phyloP scores from a whole-genome alignment of 2,113 vertebrate species.

The Machaerirhynchus nigripectus region DNA sequence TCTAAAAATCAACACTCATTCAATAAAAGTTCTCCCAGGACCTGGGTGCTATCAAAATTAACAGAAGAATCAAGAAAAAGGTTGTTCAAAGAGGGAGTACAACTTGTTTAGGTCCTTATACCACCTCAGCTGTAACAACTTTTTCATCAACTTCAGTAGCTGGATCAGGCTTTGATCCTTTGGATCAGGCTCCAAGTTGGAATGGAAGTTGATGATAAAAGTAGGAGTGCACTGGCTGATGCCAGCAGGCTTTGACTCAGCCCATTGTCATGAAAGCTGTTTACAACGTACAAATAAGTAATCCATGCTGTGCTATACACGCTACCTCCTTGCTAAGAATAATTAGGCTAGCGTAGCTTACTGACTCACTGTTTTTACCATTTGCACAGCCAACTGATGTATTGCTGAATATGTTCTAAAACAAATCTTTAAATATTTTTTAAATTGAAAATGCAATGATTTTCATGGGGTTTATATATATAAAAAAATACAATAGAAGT shows the following conservation, averaged over 20 bases:
- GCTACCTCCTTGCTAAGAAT: not conserved
- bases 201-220: not conserved
- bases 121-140: not conserved
- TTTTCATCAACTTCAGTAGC: not conserved
- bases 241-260: not conserved
- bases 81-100: not conserved
- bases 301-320: not conserved
- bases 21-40: not conserved
- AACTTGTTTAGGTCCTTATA: not conserved
- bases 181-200: not conserved
- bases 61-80: not conserved
- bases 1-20: not conserved
- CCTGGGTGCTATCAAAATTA: not conserved
- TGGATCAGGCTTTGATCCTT: not conserved
- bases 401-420: not conserved
- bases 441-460: not conserved
- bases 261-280: slow-evolving; percentile 1
- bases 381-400: not conserved
- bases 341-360: not conserved
- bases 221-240: not conserved
- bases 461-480: not conserved
- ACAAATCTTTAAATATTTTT: not conserved
- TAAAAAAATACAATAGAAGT: not conserved
- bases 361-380: not conserved
- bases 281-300: not conserved